Evolutionary conservation across 1,140 invertebrate species (phyloP).

Genomic region (Ostrea denselamellosa): DNA sequence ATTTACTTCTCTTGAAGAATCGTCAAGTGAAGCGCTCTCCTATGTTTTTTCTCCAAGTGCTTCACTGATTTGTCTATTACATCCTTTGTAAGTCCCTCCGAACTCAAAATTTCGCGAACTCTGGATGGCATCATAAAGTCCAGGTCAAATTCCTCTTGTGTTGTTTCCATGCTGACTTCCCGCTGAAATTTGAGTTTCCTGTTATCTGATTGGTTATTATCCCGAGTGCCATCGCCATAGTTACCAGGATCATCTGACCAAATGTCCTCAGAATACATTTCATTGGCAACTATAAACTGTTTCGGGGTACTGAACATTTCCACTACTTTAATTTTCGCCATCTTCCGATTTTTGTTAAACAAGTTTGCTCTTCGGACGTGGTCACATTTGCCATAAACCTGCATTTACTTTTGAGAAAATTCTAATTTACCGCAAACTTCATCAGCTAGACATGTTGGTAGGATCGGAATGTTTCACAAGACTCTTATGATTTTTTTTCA

Average conservation of each 20-base stretch:
- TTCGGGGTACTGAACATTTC: conserved; percentile 42
- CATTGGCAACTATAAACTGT: conserved; percentile 47
- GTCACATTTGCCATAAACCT: conserved; percentile 11
- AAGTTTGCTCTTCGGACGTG: background rate
- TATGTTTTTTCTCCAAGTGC: conserved; percentile 40
- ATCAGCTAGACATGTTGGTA: background rate
- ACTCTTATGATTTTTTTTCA: background rate
- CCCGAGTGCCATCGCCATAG: background rate
- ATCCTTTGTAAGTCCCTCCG: conserved; percentile 38
- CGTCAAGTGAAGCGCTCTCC: conserved; percentile 44
- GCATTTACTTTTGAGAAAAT: background rate
- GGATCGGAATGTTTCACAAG: background rate
- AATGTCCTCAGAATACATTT: conserved; percentile 8
- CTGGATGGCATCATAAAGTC: conserved; percentile 52
- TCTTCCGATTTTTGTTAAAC: conserved; percentile 21
- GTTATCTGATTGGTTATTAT: background rate
- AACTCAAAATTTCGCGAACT: conserved; percentile 46
- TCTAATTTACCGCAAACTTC: background rate
- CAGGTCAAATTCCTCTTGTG: conserved; percentile 31
- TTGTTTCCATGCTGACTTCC: conserved; percentile 24
- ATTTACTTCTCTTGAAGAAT: conserved; percentile 50
- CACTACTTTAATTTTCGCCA: conserved; percentile 44
- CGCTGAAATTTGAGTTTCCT: conserved; percentile 14
- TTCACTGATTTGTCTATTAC: conserved; percentile 46
- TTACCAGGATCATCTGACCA: conserved; percentile 40